phyloP scores from a whole-genome alignment of 2,113 vertebrate genomes.

The Ibidorhyncha struthersii region DNA sequence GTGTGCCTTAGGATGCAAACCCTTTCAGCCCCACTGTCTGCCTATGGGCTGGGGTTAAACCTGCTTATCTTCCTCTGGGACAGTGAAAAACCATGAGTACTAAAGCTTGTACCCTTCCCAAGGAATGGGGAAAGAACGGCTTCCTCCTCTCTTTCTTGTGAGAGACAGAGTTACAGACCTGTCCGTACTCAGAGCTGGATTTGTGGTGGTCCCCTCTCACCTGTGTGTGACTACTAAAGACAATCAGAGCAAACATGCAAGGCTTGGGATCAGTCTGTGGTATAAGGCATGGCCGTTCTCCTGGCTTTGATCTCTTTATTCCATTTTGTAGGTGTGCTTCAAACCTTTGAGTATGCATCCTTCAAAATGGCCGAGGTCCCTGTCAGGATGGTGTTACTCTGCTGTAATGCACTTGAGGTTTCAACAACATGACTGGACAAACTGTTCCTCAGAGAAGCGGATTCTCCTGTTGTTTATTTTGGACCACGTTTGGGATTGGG shows the following conservation, averaged over 20 bases:
- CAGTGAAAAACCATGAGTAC: no score
- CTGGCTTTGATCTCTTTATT: neutral
- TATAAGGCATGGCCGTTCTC: neutral
- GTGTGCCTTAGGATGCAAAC: neutral
- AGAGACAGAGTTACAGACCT: rapidly evolving
- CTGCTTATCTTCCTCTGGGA: neutral
- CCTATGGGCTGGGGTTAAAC: neutral
- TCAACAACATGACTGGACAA: neutral
- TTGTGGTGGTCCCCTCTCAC: neutral
- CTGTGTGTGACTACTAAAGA: rapidly evolving
- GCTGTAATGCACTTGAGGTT: neutral
- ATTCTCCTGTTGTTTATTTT: neutral
- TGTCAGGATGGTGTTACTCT: neutral
- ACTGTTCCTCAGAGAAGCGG: neutral
- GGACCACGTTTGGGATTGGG: neutral
- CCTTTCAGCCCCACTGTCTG: neutral
- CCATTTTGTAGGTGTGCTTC: neutral
- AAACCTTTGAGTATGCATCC: neutral
- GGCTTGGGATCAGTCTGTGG: rapidly evolving
- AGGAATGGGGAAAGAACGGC: neutral
- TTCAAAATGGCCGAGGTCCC: neutral
- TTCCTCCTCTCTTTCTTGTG: neutral
- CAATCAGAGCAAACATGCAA: rapidly evolving
- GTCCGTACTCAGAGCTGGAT: neutral
- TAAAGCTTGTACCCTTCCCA: neutral